Base-by-base conservation (phyloP, 2,113 vertebrate genomes). In the Mesitornis unicolor region DNA sequence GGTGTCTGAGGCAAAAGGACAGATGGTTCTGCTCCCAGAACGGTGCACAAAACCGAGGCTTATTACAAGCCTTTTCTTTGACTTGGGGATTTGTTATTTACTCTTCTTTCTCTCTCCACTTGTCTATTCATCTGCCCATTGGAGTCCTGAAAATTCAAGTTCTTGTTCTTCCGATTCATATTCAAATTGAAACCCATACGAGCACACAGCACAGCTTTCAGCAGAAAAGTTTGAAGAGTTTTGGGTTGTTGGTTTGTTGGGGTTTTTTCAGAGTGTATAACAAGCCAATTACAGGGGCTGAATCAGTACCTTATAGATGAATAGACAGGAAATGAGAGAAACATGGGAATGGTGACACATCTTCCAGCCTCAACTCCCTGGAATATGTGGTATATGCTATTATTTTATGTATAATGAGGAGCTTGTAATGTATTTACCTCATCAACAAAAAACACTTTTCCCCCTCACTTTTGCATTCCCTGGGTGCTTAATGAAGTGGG, bases 321-420 rank as follows among this genome's bases (percentile, higher is more conserved):
- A 97, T 93, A 29, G 40, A 5, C 31, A 71, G 96, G 93, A 96
- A 96, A 97, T 81, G 76, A 97, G 93, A 90, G 47, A 63, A 95
- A 33, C 53, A 6, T 10, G 70, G 89, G 68, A 90, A 33, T 10
- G 73, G 92, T 89, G 92, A 94, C 73, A 95, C 87, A 96, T 94
- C 84, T 24, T 63, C 75, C 82, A 92, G 90, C 47, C 88, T 6
- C 24, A 85, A 71, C 79, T 59, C 84, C 45, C 75, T 60, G 75
- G 19, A 89, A 88, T 64, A 14, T 13, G 84, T 64, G 69, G n/a
- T 53, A 8, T 8, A 45, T 42, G 59, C 70, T 64, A 35, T 69
- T 91, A 78, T 91, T 87, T 85, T 20, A 48, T 40, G 60, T 35
- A 16, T 54, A 51, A 84, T 45, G 43, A 90, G 64, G 36, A 78